Evolutionary conservation across 1,140 invertebrate species (phyloP).

Genomic region (Microplitis mediator): DNA sequence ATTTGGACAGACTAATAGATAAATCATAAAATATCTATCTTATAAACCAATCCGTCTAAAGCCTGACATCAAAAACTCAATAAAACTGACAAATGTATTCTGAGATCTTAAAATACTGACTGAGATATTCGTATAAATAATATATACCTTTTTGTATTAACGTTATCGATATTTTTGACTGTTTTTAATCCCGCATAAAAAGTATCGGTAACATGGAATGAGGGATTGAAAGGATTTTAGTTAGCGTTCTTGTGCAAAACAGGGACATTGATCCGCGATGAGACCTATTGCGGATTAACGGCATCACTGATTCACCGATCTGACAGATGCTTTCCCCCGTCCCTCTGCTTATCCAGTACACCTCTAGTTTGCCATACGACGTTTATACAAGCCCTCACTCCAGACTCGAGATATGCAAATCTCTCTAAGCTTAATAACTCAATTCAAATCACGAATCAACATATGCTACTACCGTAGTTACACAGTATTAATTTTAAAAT

Average conservation of each 20-base stretch:
- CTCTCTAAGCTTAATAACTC: conserved; percentile 13
- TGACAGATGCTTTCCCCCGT: conserved; percentile 3
- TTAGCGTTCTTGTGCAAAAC: not conserved
- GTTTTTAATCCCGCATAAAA: too few species aligned
- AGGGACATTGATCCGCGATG: not conserved
- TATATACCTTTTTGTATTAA: too few species aligned
- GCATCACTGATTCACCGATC: conserved; percentile 14
- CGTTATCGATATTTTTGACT: too few species aligned
- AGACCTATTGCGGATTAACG: conserved; percentile 16
- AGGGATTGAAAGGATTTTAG: not conserved
- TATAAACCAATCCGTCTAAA: too few species aligned
- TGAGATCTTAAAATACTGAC: too few species aligned
- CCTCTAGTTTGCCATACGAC: not conserved
- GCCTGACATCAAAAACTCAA: too few species aligned
- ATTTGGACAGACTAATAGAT: too few species aligned
- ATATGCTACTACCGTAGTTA: not conserved
- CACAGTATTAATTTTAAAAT: conserved; percentile 9
- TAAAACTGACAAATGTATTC: too few species aligned
- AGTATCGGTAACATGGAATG: too few species aligned
- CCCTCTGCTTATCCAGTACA: too few species aligned
- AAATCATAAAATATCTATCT: too few species aligned
- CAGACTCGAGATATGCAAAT: conserved; percentile 19
- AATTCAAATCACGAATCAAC: not conserved
- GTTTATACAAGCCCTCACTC: conserved; percentile 14
- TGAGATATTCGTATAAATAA: too few species aligned